These are phyloP conservation scores for Magallana nippona DNA, from an alignment of 2,888 invertebrate genomes.

Conservation along the genomic window DNA sequence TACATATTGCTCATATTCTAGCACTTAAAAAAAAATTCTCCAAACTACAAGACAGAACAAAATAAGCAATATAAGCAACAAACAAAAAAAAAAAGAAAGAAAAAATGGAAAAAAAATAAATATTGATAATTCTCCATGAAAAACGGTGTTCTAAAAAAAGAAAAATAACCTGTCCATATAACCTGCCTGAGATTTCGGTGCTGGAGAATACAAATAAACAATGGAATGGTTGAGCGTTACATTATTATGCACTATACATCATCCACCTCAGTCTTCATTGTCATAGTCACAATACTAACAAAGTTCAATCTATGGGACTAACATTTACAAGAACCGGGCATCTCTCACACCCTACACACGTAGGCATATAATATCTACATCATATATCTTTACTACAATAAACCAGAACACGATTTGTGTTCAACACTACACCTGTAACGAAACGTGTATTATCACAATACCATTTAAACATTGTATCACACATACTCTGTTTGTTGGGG, in stretches of 20 bases:
- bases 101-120: too few species aligned
- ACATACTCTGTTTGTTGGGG: background rate
- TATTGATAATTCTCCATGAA: background rate
- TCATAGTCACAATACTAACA: background rate
- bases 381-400: background rate
- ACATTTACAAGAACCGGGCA: background rate
- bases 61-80: background rate
- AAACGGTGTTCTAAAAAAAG: background rate
- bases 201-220: slow-evolving; percentile 12
- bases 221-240: slow-evolving; percentile 20
- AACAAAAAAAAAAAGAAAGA: background rate
- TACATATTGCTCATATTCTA: background rate
- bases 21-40: background rate
- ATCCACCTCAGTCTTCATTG: background rate
- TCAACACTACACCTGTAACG: background rate
- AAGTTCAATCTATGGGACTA: background rate
- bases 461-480: background rate
- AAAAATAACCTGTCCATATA: background rate
- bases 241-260: background rate
- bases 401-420: background rate
- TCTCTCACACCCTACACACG: slow-evolving; percentile 6
- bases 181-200: slow-evolving; percentile 8
- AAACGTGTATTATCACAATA: background rate
- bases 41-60: background rate
- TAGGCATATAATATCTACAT: background rate